Percentiles rank a stretch among this genome's conserved stretches.
phyloP scores from a whole-genome alignment of 2,888 invertebrate species.

The Pristionchus arcanus region DNA sequence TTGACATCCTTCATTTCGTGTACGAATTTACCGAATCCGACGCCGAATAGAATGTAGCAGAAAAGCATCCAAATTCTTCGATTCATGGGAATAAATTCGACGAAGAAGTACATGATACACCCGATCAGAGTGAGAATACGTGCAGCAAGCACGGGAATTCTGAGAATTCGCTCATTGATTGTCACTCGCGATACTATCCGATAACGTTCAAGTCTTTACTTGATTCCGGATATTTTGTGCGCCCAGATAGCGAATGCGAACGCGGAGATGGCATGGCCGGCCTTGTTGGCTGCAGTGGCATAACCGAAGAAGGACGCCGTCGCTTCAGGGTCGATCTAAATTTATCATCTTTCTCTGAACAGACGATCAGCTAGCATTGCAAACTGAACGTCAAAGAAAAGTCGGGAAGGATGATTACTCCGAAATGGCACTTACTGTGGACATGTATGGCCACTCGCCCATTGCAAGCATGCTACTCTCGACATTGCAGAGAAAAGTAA shows the following conservation, averaged over 20 bases:
- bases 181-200: not conserved
- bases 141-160: not conserved
- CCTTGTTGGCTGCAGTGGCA: slow-evolving; percentile 63
- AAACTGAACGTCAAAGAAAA: not conserved
- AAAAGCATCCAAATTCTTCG: not conserved
- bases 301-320: slow-evolving; percentile 66
- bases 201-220: not conserved
- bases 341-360: not conserved
- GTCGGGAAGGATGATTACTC: not conserved
- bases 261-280: slow-evolving; percentile 65
- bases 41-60: slow-evolving; percentile 31
- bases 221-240: slow-evolving; percentile 44
- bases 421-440: not conserved
- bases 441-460: slow-evolving; percentile 26
- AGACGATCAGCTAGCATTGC: not conserved
- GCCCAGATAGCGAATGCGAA: slow-evolving; percentile 68
- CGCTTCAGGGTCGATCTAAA: slow-evolving; percentile 66
- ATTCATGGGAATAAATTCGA: not conserved
- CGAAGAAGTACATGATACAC: not conserved
- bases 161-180: not conserved
- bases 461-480: not conserved
- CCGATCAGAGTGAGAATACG: not conserved
- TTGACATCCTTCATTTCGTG: not conserved
- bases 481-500: slow-evolving; percentile 11
- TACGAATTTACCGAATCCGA: not conserved